Percentiles rank a stretch among this genome's conserved stretches.
phyloP scores from a whole-genome alignment of 1,140 invertebrate genomes.

The Mizuhopecten yessoensis region DNA sequence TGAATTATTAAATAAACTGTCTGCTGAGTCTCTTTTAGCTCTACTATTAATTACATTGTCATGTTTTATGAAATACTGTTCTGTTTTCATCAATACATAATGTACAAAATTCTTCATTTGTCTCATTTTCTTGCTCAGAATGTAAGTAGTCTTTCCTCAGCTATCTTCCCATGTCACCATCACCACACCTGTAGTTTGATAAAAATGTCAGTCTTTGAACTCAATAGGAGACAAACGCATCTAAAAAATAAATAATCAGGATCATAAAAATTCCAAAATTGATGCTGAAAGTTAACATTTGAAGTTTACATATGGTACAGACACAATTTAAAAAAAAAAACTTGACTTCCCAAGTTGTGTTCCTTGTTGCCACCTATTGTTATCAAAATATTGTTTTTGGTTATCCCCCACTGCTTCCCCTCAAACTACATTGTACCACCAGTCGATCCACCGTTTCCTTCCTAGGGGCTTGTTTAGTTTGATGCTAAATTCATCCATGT shows the following conservation, averaged over 20 bases:
- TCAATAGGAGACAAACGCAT: neutral
- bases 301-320: too few species aligned
- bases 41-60: too few species aligned
- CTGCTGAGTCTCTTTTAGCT: too few species aligned
- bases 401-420: neutral
- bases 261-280: neutral
- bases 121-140: conserved; percentile 15
- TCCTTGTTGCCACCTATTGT: too few species aligned
- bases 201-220: neutral
- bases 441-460: neutral
- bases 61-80: neutral
- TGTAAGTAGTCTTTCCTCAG: neutral
- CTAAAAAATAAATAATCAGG: neutral
- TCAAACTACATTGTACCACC: too few species aligned
- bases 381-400: neutral
- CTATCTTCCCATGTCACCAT: neutral
- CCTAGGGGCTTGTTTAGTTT: neutral
- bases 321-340: neutral
- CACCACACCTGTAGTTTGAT: neutral
- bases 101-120: neutral
- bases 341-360: neutral
- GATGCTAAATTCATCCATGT: neutral
- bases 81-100: too few species aligned
- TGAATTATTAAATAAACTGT: too few species aligned
- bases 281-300: too few species aligned